Base-by-base conservation (phyloP, 2,888 invertebrate species). In the Apodemia mormo region DNA sequence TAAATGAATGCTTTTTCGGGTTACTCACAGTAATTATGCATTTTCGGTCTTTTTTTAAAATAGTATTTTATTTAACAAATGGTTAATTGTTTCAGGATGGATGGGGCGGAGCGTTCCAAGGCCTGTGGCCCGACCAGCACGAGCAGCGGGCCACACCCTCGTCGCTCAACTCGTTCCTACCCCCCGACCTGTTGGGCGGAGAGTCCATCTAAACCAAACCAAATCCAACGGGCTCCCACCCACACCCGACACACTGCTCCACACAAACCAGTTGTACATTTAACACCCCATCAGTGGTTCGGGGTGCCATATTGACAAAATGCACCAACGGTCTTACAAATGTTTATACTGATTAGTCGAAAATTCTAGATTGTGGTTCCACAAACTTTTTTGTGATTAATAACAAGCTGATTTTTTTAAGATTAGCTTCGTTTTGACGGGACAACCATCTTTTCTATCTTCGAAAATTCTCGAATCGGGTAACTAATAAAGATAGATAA, bases 101-200 rank as follows among this genome's bases (percentile, higher is more conserved):
- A 79, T 82, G 86, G 88, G 87, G 90, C 90, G 80, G 87, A 71
- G 87, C 95, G 69, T 95, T 95, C 85, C 92, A 94, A 76, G 94
- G 92, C 73, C 91, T 96, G 78, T 97, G 97, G 97, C 95, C 81
- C 78, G 95, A 94, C 81, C 92, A 94, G 81, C 96, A 96, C 89
- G 96, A 96, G 82, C 96, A 97, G 87, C 95, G 97, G 76, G 96
- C 96, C 81, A 97, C 97, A 76, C 97, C 97, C 75, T 97, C 97
- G 81, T 96, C 96, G 82, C 95, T 97, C 84, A 97, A 97, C 94
- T 96, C 97, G 81, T 97, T 96, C 94, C 95, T 97, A 91, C 97
- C 97, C 82, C 97, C 96, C 80, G 97, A 97, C 91, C 95, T 97
- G 85, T 95, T 97, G 88, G 97, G 97, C 90, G 96, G 96, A 85